Evolutionary conservation across 2,888 invertebrate genomes (phyloP).

Genomic region (Acholoe squamosa): DNA sequence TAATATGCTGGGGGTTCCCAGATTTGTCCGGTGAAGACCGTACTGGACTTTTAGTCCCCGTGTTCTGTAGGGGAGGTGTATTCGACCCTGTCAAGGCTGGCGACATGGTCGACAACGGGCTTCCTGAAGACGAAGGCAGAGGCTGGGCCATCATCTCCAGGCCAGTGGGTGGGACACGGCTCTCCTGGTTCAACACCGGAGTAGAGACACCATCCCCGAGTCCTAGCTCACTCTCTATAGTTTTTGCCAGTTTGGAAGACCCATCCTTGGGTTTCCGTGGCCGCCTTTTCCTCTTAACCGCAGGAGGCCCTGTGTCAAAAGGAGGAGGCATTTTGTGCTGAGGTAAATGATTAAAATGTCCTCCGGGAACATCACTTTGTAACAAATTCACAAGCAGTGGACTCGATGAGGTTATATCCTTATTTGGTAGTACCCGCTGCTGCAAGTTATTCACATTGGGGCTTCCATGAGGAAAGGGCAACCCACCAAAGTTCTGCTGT

Average conservation of each 20-base stretch:
- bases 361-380: constrained; percentile 88
- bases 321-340: constrained; percentile 64
- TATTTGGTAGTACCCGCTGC: constrained; percentile 68
- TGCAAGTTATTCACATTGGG: constrained; percentile 74
- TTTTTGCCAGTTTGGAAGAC: constrained; percentile 3
- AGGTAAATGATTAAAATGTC: constrained; percentile 61
- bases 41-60: constrained; percentile 43
- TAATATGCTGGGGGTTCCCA: constrained; percentile 66
- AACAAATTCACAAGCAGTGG: constrained; percentile 95
- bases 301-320: constrained; percentile 63
- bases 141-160: constrained; percentile 49
- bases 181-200: constrained; percentile 30
- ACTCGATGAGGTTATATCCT: constrained; percentile 86
- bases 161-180: constrained; percentile 54
- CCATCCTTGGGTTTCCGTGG: constrained; percentile 66
- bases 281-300: constrained; percentile 63
- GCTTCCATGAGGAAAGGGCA: constrained; percentile 52
- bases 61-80: not conserved
- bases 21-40: constrained; percentile 56
- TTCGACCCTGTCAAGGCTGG: not conserved
- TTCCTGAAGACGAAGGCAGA: not conserved
- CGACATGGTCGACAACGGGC: not conserved
- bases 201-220: not conserved
- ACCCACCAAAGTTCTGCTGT: constrained; percentile 50
- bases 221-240: constrained; percentile 47